A percentile compares a stretch with the other conserved stretches of the same genome.
Evolutionary conservation across 2,113 vertebrate genomes (phyloP).

Genomic region (Dryoscopus gambensis): DNA sequence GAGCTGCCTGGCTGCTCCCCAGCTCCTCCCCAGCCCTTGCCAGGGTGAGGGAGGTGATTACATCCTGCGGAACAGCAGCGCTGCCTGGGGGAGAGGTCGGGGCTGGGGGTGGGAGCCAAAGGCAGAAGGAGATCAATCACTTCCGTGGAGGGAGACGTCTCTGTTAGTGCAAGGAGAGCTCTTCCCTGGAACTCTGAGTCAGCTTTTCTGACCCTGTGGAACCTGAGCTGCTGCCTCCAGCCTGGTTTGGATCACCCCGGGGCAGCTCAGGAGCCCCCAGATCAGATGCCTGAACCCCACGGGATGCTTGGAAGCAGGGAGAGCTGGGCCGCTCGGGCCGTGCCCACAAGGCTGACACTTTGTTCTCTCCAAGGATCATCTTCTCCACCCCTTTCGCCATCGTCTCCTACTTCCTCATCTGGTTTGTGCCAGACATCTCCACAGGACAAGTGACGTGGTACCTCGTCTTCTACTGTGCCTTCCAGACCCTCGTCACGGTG

Average conservation of each 20-base stretch:
- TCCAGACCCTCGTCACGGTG: slow-evolving; percentile 94
- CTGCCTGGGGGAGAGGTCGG: not conserved
- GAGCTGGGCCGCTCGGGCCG: not conserved
- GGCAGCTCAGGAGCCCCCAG: not conserved
- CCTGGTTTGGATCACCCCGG: not conserved
- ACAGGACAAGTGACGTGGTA: slow-evolving; percentile 85
- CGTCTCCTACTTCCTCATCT: slow-evolving; percentile 87
- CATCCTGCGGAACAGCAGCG: not conserved
- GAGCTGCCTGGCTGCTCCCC: not conserved
- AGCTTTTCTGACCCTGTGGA: too few species aligned
- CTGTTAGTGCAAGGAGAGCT: not conserved
- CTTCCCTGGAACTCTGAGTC: not conserved
- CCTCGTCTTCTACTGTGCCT: slow-evolving; percentile 92
- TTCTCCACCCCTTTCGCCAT: slow-evolving; percentile 88
- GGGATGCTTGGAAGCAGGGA: not conserved
- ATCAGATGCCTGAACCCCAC: not conserved
- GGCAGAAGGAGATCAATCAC: not conserved
- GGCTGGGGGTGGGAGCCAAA: not conserved
- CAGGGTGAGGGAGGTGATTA: not conserved
- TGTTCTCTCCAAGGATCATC: slow-evolving; percentile 79
- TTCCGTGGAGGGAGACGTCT: fast-evolving
- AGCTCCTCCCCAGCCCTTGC: not conserved
- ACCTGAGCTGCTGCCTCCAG: not conserved
- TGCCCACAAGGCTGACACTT: not conserved
- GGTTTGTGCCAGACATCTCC: slow-evolving; percentile 88